These are phyloP conservation scores for Phaetusa simplex DNA, from an alignment of 2,113 vertebrate genomes.

Conservation along the genomic window DNA sequence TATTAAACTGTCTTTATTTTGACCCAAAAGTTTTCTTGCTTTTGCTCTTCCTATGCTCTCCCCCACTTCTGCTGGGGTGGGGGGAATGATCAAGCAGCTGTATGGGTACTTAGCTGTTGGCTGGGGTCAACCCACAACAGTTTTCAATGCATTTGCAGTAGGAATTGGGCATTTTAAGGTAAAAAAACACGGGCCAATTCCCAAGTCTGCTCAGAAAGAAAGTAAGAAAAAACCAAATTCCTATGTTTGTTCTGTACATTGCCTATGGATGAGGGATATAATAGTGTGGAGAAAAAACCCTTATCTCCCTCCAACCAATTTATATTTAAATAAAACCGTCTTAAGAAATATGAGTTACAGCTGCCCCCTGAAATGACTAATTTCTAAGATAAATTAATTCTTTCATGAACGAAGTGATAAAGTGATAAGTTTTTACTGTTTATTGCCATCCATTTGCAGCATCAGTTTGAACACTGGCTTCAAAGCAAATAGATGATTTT, in stretches of 20 bases:
- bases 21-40: background rate
- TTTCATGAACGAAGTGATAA: constrained; percentile 35
- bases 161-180: background rate
- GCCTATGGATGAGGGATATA: background rate
- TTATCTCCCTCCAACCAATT: constrained; percentile 18
- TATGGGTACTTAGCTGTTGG: background rate
- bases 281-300: background rate
- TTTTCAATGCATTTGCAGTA: background rate
- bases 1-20: background rate
- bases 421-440: constrained; percentile 16
- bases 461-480: constrained; percentile 30
- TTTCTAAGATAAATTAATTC: constrained; percentile 59
- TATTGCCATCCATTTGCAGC: background rate
- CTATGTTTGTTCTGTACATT: background rate
- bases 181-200: background rate
- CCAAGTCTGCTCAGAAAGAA: background rate
- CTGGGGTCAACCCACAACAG: background rate
- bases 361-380: constrained; percentile 30
- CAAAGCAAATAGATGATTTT: constrained; percentile 32
- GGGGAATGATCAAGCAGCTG: accelerated
- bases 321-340: constrained; percentile 36
- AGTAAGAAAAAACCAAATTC: background rate
- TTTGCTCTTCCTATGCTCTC: background rate
- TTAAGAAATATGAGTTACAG: background rate
- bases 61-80: background rate